Percentiles rank a stretch among this genome's conserved stretches.
phyloP scores from a whole-genome alignment of 2,888 invertebrate species.

The Zootermopsis nevadensis region DNA sequence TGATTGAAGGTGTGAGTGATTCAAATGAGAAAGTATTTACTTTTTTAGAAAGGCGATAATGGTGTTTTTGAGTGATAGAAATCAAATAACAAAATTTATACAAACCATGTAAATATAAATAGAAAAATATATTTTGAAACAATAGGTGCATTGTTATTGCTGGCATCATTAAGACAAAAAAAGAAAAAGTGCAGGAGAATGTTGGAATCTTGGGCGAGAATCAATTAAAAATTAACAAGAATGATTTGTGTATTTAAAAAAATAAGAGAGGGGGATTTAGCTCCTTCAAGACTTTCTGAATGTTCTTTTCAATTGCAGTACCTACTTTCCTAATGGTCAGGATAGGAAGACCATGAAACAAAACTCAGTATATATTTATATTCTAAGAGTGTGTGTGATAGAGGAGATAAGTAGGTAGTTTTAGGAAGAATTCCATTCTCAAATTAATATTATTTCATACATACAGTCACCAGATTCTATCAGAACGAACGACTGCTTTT shows the following conservation, averaged over 20 bases:
- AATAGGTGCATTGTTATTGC: slow-evolving; percentile 51
- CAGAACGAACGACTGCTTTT: slow-evolving; percentile 33
- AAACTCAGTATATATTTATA: background rate
- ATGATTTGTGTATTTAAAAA: slow-evolving; percentile 42
- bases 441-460: slow-evolving; percentile 19
- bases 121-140: slow-evolving; percentile 51
- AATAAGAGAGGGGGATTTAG: slow-evolving; percentile 45
- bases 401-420: slow-evolving; percentile 33
- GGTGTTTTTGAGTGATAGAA: slow-evolving; percentile 35
- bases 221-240: slow-evolving; percentile 42
- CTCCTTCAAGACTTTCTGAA: slow-evolving; percentile 47
- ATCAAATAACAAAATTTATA: slow-evolving; percentile 49
- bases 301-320: slow-evolving; percentile 40
- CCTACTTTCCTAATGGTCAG: slow-evolving; percentile 45
- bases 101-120: slow-evolving; percentile 52
- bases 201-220: slow-evolving; percentile 48
- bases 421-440: slow-evolving; percentile 27
- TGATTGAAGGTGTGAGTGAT: slow-evolving; percentile 51
- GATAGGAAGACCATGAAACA: slow-evolving; percentile 36
- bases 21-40: slow-evolving; percentile 46
- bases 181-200: slow-evolving; percentile 28
- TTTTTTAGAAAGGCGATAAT: slow-evolving; percentile 45
- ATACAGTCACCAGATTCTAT: slow-evolving; percentile 37
- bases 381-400: slow-evolving; percentile 36
- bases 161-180: slow-evolving; percentile 33